phyloP scores from a whole-genome alignment of 2,797 vertebrate genomes.

The Smutsia temminckii region DNA sequence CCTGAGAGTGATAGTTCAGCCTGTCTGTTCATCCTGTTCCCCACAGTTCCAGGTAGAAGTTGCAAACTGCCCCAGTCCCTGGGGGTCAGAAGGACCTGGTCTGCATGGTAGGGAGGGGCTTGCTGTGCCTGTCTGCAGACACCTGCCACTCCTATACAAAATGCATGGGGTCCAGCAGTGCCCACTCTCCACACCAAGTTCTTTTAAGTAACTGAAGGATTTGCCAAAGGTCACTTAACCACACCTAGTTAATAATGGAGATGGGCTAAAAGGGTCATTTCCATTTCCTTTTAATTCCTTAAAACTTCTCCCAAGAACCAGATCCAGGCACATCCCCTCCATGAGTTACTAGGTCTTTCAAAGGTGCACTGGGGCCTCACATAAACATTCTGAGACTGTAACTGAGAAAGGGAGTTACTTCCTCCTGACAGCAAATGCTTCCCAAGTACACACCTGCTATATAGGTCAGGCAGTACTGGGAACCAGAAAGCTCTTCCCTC shows the following conservation, averaged over 20 bases:
- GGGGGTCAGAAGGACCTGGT: background rate
- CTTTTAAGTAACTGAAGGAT: background rate
- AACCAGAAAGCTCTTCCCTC: background rate
- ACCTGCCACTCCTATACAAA: rapidly evolving
- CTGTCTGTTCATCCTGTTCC: background rate
- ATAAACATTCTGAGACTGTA: background rate
- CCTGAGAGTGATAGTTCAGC: background rate
- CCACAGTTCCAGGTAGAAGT: background rate
- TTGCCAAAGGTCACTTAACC: background rate
- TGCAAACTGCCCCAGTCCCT: rapidly evolving
- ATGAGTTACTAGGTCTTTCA: background rate
- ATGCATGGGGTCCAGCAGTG: rapidly evolving
- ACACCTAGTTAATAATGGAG: background rate
- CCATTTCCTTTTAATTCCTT: slow-evolving; percentile 23
- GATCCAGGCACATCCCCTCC: background rate
- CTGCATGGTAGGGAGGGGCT: background rate
- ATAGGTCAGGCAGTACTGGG: background rate
- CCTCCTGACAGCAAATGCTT: slow-evolving; percentile 42
- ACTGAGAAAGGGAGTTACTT: slow-evolving; percentile 53
- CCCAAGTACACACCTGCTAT: slow-evolving; percentile 46
- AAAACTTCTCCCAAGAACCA: background rate
- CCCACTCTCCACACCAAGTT: background rate
- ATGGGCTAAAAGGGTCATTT: background rate
- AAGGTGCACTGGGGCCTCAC: background rate
- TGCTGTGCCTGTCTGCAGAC: no score